Base-by-base conservation (phyloP, 1,140 invertebrate species). In the Amyelois transitella region DNA sequence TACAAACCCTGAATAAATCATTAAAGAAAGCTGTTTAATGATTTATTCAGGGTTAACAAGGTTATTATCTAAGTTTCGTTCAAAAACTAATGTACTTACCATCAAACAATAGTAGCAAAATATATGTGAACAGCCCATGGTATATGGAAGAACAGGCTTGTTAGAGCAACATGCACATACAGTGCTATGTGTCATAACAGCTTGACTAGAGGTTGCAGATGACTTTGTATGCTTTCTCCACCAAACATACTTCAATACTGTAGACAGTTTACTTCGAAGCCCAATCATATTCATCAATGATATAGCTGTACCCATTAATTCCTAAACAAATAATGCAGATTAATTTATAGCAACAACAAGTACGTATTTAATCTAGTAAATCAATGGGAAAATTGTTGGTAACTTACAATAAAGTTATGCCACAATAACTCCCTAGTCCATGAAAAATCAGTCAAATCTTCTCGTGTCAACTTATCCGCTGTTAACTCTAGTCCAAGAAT, bases 401-500 rank as follows among this genome's bases (percentile, higher is more conserved):
- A n/a, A 80, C 90, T 88, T 81, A 92, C 92, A 81, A 92, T 91
- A 73, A 92, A 91, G 65, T 92, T 91, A 72, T 92, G 91, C 92
- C 92, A 93, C 10, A 93, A 74, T 24, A 93, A 63, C 80, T 93
- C 92, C 55, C 92, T 81, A 12, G 91, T 92, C 88, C 92, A 91
- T 84, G 76, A 90, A 74, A 88, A 92, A 90, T 72, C 92, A 84
- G 69, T 91, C 67, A 81, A 85, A 77, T 80, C 90, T 72, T 76
- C 88, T 68, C 72, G 88, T 64, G 74, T 88, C 67, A 72, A 77
- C 66, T 75, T 88, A 53, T 79, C 89, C 55, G 73, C 91, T 72
- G 60, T 88, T 72, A 77, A 88, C 85, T 81, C 88, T 72, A 75
- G 89, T 32, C 72, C 89, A 53, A 92, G 66, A 24, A 93, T 66